Evolutionary conservation across 53 echinoderm and acorn worm genomes (phyloP).

Genomic region (Antedon mediterranea): DNA sequence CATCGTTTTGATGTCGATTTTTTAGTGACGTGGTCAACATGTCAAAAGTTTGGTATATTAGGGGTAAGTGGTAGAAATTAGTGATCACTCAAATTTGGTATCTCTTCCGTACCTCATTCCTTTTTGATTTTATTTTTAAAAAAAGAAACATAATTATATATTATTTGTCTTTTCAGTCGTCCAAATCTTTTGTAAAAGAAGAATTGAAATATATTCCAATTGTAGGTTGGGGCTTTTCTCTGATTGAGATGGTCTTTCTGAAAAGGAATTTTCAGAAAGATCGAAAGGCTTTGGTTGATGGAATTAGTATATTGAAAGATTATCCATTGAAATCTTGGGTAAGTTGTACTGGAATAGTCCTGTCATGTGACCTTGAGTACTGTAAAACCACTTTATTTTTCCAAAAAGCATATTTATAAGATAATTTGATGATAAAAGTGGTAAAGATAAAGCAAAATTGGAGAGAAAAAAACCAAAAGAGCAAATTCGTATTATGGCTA

Average conservation of each 20-base stretch:
- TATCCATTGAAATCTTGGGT: conserved; percentile 22
- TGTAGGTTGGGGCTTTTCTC: conserved; percentile 77
- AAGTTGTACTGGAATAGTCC: neutral
- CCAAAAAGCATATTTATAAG: too few species aligned
- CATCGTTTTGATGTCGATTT: conserved; percentile 83
- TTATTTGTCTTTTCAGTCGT: conserved; percentile 29
- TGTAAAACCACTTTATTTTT: too few species aligned
- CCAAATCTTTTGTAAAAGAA: conserved; percentile 91
- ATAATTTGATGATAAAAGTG: too few species aligned
- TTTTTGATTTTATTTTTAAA: too few species aligned
- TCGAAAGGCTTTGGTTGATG: conserved; percentile 42
- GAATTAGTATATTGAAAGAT: conserved; percentile 18
- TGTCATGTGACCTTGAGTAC: too few species aligned
- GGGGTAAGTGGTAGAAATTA: conserved; percentile 46
- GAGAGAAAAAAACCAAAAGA: too few species aligned
- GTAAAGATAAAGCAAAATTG: too few species aligned
- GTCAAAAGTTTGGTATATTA: conserved; percentile 43
- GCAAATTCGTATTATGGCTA: too few species aligned
- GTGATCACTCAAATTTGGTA: too few species aligned
- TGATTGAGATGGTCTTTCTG: conserved; percentile 86
- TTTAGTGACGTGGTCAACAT: conserved; percentile 63
- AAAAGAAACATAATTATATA: too few species aligned
- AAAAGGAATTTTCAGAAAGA: conserved; percentile 65
- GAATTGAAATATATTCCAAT: conserved; percentile 84
- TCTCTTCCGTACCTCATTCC: too few species aligned